phyloP scores from a whole-genome alignment of 2,888 invertebrate genomes.

The Saturnia japonica region DNA sequence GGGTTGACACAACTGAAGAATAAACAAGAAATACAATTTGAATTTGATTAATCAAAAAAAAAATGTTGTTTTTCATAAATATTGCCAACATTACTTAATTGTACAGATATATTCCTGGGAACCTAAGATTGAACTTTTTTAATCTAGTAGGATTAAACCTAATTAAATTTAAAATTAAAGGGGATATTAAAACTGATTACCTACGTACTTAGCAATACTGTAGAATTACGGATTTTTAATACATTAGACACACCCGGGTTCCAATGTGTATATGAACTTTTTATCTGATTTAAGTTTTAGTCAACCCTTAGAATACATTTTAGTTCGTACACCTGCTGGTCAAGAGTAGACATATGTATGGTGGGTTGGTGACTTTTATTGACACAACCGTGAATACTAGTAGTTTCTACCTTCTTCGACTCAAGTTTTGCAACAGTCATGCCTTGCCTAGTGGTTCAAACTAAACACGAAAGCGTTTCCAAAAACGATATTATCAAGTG shows the following conservation, averaged over 20 bases:
- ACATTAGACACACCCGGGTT: neutral
- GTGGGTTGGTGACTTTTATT: slow-evolving; percentile 71
- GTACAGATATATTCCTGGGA: too few relatives aligned
- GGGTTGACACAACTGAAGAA: slow-evolving; percentile 46
- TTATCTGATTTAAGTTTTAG: neutral
- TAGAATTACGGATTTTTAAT: neutral
- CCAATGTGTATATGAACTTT: neutral
- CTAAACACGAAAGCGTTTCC: slow-evolving; percentile 3
- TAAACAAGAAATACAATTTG: neutral
- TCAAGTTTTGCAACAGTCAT: slow-evolving; percentile 44
- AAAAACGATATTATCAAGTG: neutral
- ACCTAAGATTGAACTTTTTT: too few relatives aligned
- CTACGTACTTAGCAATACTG: neutral
- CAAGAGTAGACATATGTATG: slow-evolving; percentile 69
- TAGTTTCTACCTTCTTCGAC: slow-evolving; percentile 51
- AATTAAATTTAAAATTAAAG: too few relatives aligned
- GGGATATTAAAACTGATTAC: too few relatives aligned
- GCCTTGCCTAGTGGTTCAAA: slow-evolving; percentile 36
- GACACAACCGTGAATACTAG: slow-evolving; percentile 72
- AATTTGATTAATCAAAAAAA: neutral
- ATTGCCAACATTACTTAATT: too few relatives aligned
- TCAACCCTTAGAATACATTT: slow-evolving; percentile 47
- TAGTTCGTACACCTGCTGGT: slow-evolving; percentile 63
- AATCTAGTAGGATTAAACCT: too few relatives aligned
- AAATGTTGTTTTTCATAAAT: neutral